phyloP scores from a whole-genome alignment of 2,113 vertebrate species.

The Spea bombifrons region DNA sequence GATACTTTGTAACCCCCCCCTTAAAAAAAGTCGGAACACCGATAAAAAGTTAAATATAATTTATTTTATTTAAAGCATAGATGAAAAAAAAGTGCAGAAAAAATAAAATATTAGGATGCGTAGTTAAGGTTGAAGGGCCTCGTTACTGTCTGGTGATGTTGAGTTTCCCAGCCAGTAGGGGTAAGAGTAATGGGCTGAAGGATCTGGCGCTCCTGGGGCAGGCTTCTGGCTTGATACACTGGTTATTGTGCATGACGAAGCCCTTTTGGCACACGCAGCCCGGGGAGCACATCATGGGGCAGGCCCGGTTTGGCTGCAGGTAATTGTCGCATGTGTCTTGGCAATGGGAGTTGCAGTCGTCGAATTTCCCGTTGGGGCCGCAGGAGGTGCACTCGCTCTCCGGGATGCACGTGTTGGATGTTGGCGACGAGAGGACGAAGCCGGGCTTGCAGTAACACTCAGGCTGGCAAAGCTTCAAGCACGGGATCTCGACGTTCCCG shows the following conservation, averaged over 20 bases:
- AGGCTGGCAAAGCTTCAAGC: conserved; percentile 20
- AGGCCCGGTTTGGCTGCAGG: neutral
- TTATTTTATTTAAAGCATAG: too few relatives aligned
- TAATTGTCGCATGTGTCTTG: conserved; percentile 28
- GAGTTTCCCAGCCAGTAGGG: neutral
- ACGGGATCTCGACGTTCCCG: neutral
- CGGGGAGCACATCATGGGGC: conserved; percentile 19
- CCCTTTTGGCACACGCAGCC: conserved; percentile 25
- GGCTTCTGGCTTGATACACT: conserved; percentile 6
- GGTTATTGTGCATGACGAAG: conserved; percentile 18
- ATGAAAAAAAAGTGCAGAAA: too few relatives aligned
- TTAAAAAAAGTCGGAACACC: too few relatives aligned
- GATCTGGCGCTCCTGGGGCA: neutral
- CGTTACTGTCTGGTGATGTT: neutral
- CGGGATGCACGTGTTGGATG: conserved; percentile 7
- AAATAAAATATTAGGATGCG: too few relatives aligned
- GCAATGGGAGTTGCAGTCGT: conserved; percentile 14
- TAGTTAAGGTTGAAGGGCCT: too few relatives aligned
- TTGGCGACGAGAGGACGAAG: neutral
- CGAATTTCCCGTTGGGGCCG: neutral
- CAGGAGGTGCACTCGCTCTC: conserved; percentile 18
- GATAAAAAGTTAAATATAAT: too few relatives aligned
- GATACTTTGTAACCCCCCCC: too few relatives aligned
- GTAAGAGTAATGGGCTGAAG: neutral
- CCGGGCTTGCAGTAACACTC: conserved; percentile 33